These are phyloP conservation scores for Osmerus eperlanus DNA, from an alignment of 2,113 vertebrate genomes.

Conservation along the genomic window DNA sequence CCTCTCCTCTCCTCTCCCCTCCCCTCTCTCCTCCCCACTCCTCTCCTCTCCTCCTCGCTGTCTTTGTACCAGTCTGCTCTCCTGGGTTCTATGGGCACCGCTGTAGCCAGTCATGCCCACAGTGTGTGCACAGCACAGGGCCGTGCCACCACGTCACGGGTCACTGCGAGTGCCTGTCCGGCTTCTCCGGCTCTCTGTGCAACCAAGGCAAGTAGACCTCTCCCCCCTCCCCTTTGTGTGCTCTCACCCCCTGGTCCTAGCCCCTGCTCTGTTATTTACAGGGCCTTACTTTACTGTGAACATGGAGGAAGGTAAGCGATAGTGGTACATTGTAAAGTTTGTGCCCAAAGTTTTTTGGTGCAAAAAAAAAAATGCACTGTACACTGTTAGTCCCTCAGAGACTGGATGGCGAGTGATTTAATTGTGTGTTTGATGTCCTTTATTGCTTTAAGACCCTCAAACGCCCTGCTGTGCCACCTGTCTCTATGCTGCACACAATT, in stretches of 20 bases:
- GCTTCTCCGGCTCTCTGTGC: slow-evolving; percentile 89
- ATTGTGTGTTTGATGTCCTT: neutral
- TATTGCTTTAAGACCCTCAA: slow-evolving; percentile 15
- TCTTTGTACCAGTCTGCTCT: slow-evolving; percentile 80
- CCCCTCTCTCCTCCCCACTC: slow-evolving; percentile 22
- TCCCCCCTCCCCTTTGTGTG: neutral
- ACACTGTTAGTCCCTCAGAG: no score
- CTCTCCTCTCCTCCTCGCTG: neutral
- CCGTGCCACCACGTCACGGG: slow-evolving; percentile 92
- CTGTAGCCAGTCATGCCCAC: slow-evolving; percentile 89
- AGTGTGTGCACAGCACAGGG: slow-evolving; percentile 90
- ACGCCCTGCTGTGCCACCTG: slow-evolving; percentile 26
- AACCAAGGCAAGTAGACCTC: slow-evolving; percentile 84
- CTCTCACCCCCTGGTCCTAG: neutral
- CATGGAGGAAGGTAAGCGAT: no score
- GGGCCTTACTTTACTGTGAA: no score
- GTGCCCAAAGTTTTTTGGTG: no score
- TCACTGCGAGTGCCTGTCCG: slow-evolving; percentile 88
- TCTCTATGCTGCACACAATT: slow-evolving; percentile 41
- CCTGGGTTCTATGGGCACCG: slow-evolving; percentile 90
- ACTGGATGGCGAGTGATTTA: no score
- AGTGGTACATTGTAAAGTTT: no score
- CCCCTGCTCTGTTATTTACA: neutral
- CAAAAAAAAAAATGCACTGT: no score
- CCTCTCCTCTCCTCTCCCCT: slow-evolving; percentile 22